phyloP scores from a whole-genome alignment of 2,113 vertebrate genomes.

The Microtus montanus region DNA sequence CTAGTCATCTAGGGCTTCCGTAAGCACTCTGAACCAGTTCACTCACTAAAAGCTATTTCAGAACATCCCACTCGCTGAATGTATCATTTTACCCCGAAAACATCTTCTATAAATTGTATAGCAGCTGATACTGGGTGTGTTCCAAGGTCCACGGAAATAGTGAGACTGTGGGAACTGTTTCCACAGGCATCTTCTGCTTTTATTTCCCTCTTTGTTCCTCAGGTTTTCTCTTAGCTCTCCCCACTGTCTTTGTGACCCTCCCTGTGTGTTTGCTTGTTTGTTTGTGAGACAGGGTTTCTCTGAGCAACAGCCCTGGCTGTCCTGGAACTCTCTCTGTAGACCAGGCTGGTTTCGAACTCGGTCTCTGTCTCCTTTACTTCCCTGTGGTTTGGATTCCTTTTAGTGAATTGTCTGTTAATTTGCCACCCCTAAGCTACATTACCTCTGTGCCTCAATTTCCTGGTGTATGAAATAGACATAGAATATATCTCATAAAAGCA shows the following conservation, averaged over 20 bases:
- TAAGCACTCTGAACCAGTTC: not conserved
- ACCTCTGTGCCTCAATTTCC: not conserved
- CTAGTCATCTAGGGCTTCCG: constrained; percentile 21
- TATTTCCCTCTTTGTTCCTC: not conserved
- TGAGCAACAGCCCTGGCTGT: too few species aligned
- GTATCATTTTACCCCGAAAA: not conserved
- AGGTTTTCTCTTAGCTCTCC: not conserved
- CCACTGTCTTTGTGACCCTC: not conserved
- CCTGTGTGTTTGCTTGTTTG: not conserved
- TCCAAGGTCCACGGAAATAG: not conserved
- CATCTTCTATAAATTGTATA: not conserved
- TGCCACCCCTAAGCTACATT: not conserved
- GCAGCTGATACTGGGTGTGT: not conserved
- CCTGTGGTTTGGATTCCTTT: not conserved
- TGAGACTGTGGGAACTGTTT: not conserved
- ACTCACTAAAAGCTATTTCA: not conserved
- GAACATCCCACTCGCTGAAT: not conserved
- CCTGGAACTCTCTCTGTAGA: too few species aligned
- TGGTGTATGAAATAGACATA: not conserved
- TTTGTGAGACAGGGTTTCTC: too few species aligned
- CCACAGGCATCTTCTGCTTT: not conserved
- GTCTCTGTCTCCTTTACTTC: not conserved
- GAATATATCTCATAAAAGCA: not conserved
- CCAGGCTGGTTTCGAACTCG: too few species aligned
- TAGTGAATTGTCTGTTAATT: not conserved